These are phyloP conservation scores for Volucella inanis DNA, from an alignment of 2,888 invertebrate genomes.

Conservation along the genomic window DNA sequence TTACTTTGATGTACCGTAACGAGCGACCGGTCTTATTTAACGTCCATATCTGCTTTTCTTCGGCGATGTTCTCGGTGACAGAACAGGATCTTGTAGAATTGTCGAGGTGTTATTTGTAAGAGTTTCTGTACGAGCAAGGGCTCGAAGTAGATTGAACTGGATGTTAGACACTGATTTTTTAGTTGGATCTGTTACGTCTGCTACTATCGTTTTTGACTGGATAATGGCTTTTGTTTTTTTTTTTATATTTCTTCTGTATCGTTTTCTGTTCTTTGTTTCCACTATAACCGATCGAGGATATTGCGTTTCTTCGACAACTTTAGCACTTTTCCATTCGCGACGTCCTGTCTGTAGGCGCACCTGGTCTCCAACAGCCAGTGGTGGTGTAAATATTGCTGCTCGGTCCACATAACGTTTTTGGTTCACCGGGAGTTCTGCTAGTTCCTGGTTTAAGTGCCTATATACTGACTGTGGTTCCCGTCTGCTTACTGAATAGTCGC, in stretches of 20 bases:
- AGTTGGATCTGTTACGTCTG: not conserved
- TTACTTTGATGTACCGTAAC: not conserved
- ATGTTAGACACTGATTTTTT: not conserved
- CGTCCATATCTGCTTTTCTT: slow-evolving; percentile 14
- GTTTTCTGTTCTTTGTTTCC: slow-evolving; percentile 44
- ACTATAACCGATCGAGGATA: slow-evolving; percentile 52
- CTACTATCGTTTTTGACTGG: not conserved
- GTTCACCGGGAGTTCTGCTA: too few relatives aligned
- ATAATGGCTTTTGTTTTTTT: slow-evolving; percentile 14
- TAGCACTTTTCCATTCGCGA: slow-evolving; percentile 46
- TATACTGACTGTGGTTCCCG: not conserved
- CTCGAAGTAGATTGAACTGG: too few relatives aligned
- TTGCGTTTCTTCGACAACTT: slow-evolving; percentile 26
- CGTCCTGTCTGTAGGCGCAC: slow-evolving; percentile 40
- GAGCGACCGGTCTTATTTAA: not conserved
- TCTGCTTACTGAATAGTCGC: too few relatives aligned
- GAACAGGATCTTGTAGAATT: not conserved
- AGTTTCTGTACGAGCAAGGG: too few relatives aligned
- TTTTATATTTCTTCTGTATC: slow-evolving; percentile 45
- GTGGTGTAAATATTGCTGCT: slow-evolving; percentile 20
- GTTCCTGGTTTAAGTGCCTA: not conserved
- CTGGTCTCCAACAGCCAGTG: slow-evolving; percentile 31
- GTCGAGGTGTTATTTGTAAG: too few relatives aligned
- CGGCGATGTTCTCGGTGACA: not conserved
- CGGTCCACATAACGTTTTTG: slow-evolving; percentile 52